A percentile compares a stretch with the other conserved stretches of the same genome.
Conservation (phyloP, 2,888 invertebrate genomes). For the Drosophila pseudotakahashii region DNA sequence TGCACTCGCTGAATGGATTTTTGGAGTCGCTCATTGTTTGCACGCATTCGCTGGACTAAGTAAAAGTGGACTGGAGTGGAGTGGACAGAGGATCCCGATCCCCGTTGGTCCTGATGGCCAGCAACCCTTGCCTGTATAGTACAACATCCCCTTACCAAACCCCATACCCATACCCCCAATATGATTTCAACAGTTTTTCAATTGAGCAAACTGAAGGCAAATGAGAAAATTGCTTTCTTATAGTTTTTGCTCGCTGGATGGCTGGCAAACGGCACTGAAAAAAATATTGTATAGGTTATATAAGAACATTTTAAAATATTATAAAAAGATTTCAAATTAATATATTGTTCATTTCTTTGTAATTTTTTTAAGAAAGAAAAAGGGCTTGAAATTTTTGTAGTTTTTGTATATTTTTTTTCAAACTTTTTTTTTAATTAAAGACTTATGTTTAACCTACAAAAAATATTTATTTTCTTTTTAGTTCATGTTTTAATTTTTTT, state of each 20-base stretch:
- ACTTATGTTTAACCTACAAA: neutral
- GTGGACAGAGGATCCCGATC: constrained; percentile 32
- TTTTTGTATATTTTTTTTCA: neutral
- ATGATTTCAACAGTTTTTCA: constrained; percentile 71
- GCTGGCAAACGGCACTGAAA: constrained; percentile 5
- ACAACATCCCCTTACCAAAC: constrained; percentile 1
- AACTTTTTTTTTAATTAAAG: no score
- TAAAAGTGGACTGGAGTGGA: neutral
- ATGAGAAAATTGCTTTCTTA: constrained; percentile 80
- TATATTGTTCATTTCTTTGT: no score
- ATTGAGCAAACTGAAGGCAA: constrained; percentile 72
- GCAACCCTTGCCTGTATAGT: constrained; percentile 33
- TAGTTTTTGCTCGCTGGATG: constrained; percentile 51
- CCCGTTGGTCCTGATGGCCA: constrained; percentile 15
- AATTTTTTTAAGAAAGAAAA: no score
- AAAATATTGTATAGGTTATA: neutral
- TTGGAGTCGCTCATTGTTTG: constrained; percentile 43
- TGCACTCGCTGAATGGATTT: constrained; percentile 27
- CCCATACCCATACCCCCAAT: constrained; percentile 4
- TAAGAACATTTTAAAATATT: neutral
- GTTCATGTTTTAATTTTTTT: neutral
- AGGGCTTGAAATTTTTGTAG: no score
- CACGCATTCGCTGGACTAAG: constrained; percentile 21
- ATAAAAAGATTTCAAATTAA: no score
- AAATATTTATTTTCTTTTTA: neutral